These are phyloP conservation scores for Galeruca laticollis DNA, from an alignment of 2,888 invertebrate species.

Conservation along the genomic window DNA sequence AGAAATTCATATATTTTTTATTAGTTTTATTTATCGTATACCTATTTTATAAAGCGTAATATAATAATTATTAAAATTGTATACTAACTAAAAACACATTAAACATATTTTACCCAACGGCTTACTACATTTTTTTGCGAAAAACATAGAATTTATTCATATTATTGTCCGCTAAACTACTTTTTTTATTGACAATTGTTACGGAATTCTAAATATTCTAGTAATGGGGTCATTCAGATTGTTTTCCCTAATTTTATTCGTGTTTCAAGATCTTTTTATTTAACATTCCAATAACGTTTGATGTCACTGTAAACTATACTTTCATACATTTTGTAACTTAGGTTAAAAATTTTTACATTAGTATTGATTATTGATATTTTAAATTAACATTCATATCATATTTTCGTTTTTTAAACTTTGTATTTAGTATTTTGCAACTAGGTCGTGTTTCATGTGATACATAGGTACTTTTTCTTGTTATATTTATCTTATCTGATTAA, in stretches of 20 bases:
- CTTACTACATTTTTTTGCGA: background rate
- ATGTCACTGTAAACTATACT: background rate
- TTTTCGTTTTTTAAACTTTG: background rate
- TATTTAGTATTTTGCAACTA: background rate
- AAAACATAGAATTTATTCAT: background rate
- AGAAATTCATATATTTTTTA: background rate
- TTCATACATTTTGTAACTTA: background rate
- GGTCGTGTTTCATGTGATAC: background rate
- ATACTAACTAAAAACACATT: background rate
- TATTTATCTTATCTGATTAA: background rate
- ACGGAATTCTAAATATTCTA: slow-evolving; percentile 64
- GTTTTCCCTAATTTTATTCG: slow-evolving; percentile 60
- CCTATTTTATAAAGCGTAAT: background rate
- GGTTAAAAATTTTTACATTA: background rate
- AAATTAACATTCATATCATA: slow-evolving; percentile 2
- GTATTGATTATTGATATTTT: slow-evolving; percentile 4
- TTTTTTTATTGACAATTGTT: slow-evolving; percentile 57
- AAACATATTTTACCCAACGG: background rate
- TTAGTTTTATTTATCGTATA: slow-evolving; percentile 8
- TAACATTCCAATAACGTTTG: slow-evolving; percentile 42
- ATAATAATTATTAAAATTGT: background rate
- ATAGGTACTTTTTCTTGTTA: too few species aligned
- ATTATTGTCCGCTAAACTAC: slow-evolving; percentile 33
- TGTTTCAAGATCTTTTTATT: slow-evolving; percentile 42
- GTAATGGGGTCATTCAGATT: slow-evolving; percentile 62